Evolutionary conservation across 2,888 invertebrate genomes (phyloP), one percentile per base, ranked within the genome.

Genomic region (Germaria angustata): DNA sequence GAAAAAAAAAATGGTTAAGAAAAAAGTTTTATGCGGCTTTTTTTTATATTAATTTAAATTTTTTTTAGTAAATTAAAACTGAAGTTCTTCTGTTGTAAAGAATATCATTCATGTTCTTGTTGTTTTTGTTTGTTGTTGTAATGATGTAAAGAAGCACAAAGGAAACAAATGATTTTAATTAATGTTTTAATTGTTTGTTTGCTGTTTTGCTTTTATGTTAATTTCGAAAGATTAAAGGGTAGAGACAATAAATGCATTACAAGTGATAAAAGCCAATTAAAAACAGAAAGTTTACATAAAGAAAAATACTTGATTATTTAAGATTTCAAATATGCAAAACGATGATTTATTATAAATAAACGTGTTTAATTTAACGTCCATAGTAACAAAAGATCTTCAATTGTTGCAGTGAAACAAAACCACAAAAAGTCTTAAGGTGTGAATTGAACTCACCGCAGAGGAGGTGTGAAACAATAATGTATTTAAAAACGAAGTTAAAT

Each of bases 201-300:
- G 15, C 59, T 53, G 11, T 15, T 71, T 44, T n/a, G n/a, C n/a
- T 57, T 61, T 15, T 9, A 13, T 44, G 28, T 28, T 28, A 28
- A 32, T 53, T 57, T 53, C 55, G 49, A 55, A 75, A 66, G 65
- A 55, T 66, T 36, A 36, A 24, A 75, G 24, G 36, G 46, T 49
- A n/a, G 17, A 46, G 55, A 9, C 28, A 66, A 39, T 76, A 57
- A 66, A 44, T 66, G 17, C 49, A 66, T 36, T 76, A 44, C 20
- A 49, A 46, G 20, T 32, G 17, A 66, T 57, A 49, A 66, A 57
- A 28, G 7, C n/a, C 9, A 53, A 73, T 53, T 73, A 36, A 57
- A 72, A 65, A 53, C 53, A 53, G 34, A 75, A 53, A 65, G 53
- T 65, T 44, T 24, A 22, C 22, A 53, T 17, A 32, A 55, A 55